Conservation (phyloP, 2,888 invertebrate genomes). For the Campaea margaritaria region DNA sequence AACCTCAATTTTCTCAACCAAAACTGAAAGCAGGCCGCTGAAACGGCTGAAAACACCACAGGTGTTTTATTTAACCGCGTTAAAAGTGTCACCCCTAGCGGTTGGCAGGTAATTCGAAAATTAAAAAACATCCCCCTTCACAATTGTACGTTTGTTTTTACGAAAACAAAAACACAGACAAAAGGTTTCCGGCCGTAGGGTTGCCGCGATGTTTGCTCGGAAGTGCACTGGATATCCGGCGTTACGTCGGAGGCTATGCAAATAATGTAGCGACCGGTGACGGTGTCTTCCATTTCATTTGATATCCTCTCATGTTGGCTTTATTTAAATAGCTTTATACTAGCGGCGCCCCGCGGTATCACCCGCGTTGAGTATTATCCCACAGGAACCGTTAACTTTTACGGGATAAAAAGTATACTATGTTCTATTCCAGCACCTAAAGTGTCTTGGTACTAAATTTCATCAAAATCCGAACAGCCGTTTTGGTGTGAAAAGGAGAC, state of each 20-base stretch:
- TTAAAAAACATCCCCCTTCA: conserved; percentile 42
- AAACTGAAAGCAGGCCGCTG: too few relatives aligned
- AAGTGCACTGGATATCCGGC: conserved; percentile 6
- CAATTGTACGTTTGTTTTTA: conserved; percentile 38
- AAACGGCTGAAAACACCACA: conserved; percentile 16
- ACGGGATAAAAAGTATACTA: too few relatives aligned
- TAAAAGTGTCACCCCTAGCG: conserved; percentile 27
- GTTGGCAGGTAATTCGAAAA: conserved; percentile 43
- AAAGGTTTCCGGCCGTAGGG: conserved; percentile 31
- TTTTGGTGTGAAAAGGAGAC: too few relatives aligned
- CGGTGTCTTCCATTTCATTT: neutral
- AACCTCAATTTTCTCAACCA: neutral
- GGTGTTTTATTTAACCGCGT: conserved; percentile 28
- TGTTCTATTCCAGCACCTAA: too few relatives aligned
- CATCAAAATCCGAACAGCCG: too few relatives aligned
- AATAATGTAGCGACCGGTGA: neutral
- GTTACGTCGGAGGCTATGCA: neutral
- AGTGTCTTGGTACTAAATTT: too few relatives aligned
- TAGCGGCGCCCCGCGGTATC: too few relatives aligned
- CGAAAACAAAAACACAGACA: conserved; percentile 40
- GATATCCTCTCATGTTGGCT: too few relatives aligned
- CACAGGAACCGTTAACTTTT: too few relatives aligned
- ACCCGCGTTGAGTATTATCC: too few relatives aligned
- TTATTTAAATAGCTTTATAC: too few relatives aligned
- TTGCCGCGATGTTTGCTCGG: conserved; percentile 12